Evolutionary conservation across 2,888 invertebrate species (phyloP), one percentile per base, ranked within the genome.

Genomic region (Stenodera caucasica): DNA sequence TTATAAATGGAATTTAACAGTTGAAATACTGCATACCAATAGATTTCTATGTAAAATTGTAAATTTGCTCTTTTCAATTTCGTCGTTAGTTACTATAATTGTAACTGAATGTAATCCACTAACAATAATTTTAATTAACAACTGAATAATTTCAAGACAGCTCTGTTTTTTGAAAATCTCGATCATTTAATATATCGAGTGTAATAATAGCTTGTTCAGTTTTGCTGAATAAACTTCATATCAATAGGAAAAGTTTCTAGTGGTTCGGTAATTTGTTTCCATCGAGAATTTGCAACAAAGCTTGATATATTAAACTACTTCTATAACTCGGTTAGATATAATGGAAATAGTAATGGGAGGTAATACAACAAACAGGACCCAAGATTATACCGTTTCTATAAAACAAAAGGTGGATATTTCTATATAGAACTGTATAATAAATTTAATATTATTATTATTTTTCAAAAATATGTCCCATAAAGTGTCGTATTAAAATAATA

Each of bases 241-340:
- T 59, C 59, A 55, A 59, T 59, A 59, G 40, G 55, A 58, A 53
- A 59, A 59, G 49, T 59, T 59, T 55, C 51, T 59, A 59, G 55
- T 59, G 59, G 59, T 55, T 59, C 55, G 50, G 49, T 59, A 59
- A 55, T 59, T 59, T 59, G 59, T 59, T 55, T 55, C 55, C 50
- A 53, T 49, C 32, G 58, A 49, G 35, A 40, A 58, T 58, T 58
- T 53, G 49, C 37, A 54, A 58, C 58, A 54, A 58, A 58, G 58
- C 45, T 9, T 49, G 40, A 58, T 58, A 58, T 58, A 58, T 58
- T 53, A 53, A 53, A 58, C 33, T 33, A 49, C 54, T 58, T 49
- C 18, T 35, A 59, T n/a, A n/a, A 59, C 59, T 55, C 51, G 49
- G 33, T 32, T 45, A 50, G 55, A 40, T 55, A 40, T 21, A 53